These are phyloP conservation scores for Sebastes fasciatus DNA, from an alignment of 2,113 vertebrate genomes.

Conservation along the genomic window DNA sequence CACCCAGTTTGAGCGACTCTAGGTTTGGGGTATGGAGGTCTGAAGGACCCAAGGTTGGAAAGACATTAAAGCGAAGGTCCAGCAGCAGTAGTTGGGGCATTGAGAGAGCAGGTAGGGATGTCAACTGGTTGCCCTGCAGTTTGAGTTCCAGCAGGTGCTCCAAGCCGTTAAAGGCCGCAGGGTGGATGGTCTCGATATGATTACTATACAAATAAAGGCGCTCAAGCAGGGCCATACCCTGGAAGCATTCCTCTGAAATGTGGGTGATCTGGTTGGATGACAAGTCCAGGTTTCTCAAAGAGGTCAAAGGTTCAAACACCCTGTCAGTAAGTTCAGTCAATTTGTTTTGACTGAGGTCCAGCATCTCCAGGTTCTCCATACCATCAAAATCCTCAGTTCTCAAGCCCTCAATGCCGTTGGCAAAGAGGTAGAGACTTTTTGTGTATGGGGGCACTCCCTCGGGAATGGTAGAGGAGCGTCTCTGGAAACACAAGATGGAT, in stretches of 20 bases:
- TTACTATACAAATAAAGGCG: conserved; percentile 95
- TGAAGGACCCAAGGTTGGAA: conserved; percentile 80
- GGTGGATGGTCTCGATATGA: conserved; percentile 89
- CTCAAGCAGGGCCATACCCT: conserved; percentile 89
- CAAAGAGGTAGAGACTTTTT: conserved; percentile 88
- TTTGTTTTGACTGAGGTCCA: conserved; percentile 96
- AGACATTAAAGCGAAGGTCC: conserved; percentile 91
- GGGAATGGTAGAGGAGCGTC: conserved; percentile 83
- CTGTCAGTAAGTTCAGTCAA: conserved; percentile 87
- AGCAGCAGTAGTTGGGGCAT: conserved; percentile 91
- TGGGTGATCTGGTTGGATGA: conserved; percentile 92
- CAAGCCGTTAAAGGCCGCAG: conserved; percentile 88
- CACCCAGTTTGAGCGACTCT: conserved; percentile 90
- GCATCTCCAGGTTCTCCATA: conserved; percentile 87
- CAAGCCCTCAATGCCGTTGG: conserved; percentile 90
- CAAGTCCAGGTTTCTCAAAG: conserved; percentile 94
- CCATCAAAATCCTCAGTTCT: conserved; percentile 85
- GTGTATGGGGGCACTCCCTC: conserved; percentile 83
- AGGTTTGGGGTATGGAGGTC: conserved; percentile 87
- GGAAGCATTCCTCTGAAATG: conserved; percentile 92
- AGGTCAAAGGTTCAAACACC: conserved; percentile 89
- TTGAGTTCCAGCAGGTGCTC: conserved; percentile 93
- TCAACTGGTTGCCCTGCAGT: conserved; percentile 91
- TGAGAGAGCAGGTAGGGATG: conserved; percentile 83
- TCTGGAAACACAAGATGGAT: conserved; percentile 80